phyloP scores from a whole-genome alignment of 2,888 invertebrate genomes.

The Drosophila eohydei region DNA sequence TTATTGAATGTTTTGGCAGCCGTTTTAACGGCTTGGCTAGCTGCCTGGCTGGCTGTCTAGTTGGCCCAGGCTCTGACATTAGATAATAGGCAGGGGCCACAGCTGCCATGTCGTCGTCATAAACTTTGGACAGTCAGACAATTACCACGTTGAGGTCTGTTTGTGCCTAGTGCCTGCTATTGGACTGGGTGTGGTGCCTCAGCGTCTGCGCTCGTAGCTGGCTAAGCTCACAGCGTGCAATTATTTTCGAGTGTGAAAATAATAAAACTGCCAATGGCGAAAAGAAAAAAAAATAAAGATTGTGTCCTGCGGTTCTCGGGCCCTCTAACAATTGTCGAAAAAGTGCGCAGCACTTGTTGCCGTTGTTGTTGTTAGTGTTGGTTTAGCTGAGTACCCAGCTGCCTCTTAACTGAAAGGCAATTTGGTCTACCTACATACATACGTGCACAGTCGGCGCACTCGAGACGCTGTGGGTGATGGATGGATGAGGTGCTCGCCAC shows the following conservation, averaged over 20 bases:
- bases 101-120: slow-evolving; percentile 65
- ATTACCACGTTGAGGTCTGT: slow-evolving; percentile 68
- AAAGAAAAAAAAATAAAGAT: slow-evolving; percentile 34
- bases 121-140: slow-evolving; percentile 59
- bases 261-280: slow-evolving; percentile 74
- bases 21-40: slow-evolving; percentile 74
- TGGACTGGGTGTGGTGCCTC: slow-evolving; percentile 72
- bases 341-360: slow-evolving; percentile 61
- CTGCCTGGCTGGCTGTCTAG: slow-evolving; percentile 2
- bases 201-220: slow-evolving; percentile 55
- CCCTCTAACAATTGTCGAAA: slow-evolving; percentile 58
- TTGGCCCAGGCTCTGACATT: slow-evolving; percentile 39
- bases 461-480: slow-evolving; percentile 80
- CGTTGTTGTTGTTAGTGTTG: slow-evolving; percentile 23
- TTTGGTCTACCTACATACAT: slow-evolving; percentile 49
- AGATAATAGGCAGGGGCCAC: slow-evolving; percentile 58
- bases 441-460: slow-evolving; percentile 54
- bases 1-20: slow-evolving; percentile 81
- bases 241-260: slow-evolving; percentile 82
- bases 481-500: slow-evolving; percentile 62
- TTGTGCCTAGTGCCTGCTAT: slow-evolving; percentile 7
- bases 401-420: slow-evolving; percentile 37
- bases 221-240: slow-evolving; percentile 80
- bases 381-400: slow-evolving; percentile 52
- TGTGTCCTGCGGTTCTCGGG: slow-evolving; percentile 80